phyloP scores from a whole-genome alignment of 2,797 vertebrate species.

The Poeciliopsis gracilis region DNA sequence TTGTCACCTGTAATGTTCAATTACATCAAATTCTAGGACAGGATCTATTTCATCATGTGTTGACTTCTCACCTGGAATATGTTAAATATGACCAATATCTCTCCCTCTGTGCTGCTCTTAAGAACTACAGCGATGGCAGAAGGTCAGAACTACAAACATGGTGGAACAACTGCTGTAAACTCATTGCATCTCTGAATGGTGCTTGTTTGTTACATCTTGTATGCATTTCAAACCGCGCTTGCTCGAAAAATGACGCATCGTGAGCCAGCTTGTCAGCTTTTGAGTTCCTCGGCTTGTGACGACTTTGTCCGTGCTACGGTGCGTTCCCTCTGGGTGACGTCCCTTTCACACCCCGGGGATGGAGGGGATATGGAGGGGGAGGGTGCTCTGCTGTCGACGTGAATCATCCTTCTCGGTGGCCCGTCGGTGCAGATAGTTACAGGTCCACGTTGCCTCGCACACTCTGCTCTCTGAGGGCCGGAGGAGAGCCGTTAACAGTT shows the following conservation, averaged over 20 bases:
- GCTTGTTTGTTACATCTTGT: too few species aligned
- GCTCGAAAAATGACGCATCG: neutral
- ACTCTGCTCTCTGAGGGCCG: constrained; percentile 37
- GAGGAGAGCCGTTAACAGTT: constrained; percentile 47
- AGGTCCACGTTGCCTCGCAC: constrained; percentile 29
- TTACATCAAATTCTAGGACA: too few species aligned
- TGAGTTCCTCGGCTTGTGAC: constrained; percentile 39
- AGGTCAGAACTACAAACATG: too few species aligned
- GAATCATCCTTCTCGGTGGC: constrained; percentile 59
- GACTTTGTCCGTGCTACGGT: constrained; percentile 38
- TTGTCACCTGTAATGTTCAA: too few species aligned
- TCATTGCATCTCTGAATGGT: too few species aligned
- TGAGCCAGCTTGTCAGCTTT: constrained; percentile 30
- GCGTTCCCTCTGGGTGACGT: constrained; percentile 31
- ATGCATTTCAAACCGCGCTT: neutral
- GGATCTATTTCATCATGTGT: too few species aligned
- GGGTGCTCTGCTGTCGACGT: constrained; percentile 43
- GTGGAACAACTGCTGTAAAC: too few species aligned
- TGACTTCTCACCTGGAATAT: too few species aligned
- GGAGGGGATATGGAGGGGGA: too few species aligned
- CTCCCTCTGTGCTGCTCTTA: too few species aligned
- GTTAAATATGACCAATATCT: too few species aligned
- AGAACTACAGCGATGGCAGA: too few species aligned
- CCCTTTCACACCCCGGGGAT: constrained; percentile 36
- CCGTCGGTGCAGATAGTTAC: constrained; percentile 62